These are phyloP conservation scores for Hippocampus abdominalis DNA, from an alignment of 2,113 vertebrate genomes.

Conservation along the genomic window DNA sequence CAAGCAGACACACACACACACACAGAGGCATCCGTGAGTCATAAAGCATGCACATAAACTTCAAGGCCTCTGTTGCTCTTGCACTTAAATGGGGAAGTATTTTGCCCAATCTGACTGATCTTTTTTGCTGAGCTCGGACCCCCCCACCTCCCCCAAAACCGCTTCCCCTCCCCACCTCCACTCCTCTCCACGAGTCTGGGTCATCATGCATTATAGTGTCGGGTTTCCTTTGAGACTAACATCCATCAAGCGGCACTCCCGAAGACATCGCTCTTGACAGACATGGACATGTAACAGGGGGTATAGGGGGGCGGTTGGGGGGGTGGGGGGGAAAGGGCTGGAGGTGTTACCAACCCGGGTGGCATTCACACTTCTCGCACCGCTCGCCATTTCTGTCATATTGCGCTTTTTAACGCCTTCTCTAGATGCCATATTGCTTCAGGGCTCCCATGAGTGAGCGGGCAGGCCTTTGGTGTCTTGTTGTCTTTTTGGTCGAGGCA, in stretches of 20 bases:
- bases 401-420: slow-evolving; percentile 19
- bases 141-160: not conserved
- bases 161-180: slow-evolving; percentile 28
- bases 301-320: slow-evolving; percentile 3
- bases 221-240: slow-evolving; percentile 41
- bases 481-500: not conserved
- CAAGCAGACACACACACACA: too few relatives aligned
- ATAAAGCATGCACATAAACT: slow-evolving; percentile 20
- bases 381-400: slow-evolving; percentile 29
- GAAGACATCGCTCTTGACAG: slow-evolving; percentile 19
- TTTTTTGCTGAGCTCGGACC: slow-evolving; percentile 21
- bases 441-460: slow-evolving; percentile 11
- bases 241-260: slow-evolving; percentile 34
- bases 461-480: not conserved
- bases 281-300: slow-evolving; percentile 17
- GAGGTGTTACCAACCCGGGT: slow-evolving; percentile 35
- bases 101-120: slow-evolving; percentile 25
- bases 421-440: not conserved
- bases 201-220: slow-evolving; percentile 33
- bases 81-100: slow-evolving; percentile 13
- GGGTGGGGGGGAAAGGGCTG: slow-evolving; percentile 15
- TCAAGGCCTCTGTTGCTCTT: slow-evolving; percentile 18
- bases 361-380: slow-evolving; percentile 25
- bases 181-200: slow-evolving; percentile 20
- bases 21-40: not conserved